phyloP scores from a whole-genome alignment of 2,888 invertebrate genomes.

The Trissoscelio sp. region DNA sequence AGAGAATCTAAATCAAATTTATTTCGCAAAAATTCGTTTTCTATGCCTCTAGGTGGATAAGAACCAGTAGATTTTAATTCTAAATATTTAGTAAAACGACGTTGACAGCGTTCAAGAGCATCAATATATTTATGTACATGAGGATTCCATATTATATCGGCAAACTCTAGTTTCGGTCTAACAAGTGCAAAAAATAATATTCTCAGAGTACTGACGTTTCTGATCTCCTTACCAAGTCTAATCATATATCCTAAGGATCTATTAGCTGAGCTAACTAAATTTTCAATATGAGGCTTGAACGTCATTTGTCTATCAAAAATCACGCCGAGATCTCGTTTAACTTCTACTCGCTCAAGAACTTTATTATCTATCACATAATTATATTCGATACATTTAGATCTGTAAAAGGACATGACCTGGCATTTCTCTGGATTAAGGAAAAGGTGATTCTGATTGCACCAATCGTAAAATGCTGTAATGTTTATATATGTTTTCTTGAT shows the following conservation, averaged over 20 bases:
- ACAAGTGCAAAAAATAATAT: too few relatives aligned
- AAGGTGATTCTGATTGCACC: not conserved
- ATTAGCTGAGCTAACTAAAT: not conserved
- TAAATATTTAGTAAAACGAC: too few relatives aligned
- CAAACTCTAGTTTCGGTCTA: too few relatives aligned
- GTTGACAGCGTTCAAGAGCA: too few relatives aligned
- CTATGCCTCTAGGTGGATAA: too few relatives aligned
- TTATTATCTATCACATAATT: not conserved
- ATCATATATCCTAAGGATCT: not conserved
- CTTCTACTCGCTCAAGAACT: not conserved
- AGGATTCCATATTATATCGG: too few relatives aligned
- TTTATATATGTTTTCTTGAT: too few relatives aligned
- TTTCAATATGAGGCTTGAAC: not conserved
- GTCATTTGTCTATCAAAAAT: conserved; percentile 14
- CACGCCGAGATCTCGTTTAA: conserved; percentile 2
- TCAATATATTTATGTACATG: too few relatives aligned
- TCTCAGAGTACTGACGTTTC: not conserved
- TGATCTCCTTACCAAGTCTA: not conserved
- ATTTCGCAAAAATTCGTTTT: too few relatives aligned
- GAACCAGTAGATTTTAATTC: too few relatives aligned
- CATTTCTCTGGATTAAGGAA: not conserved
- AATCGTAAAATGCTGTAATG: not conserved
- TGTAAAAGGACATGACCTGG: not conserved
- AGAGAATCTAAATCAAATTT: too few relatives aligned
- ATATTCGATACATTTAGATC: not conserved